Conservation (phyloP, 2,797 vertebrate genomes). For the Sebastes iracundus region DNA sequence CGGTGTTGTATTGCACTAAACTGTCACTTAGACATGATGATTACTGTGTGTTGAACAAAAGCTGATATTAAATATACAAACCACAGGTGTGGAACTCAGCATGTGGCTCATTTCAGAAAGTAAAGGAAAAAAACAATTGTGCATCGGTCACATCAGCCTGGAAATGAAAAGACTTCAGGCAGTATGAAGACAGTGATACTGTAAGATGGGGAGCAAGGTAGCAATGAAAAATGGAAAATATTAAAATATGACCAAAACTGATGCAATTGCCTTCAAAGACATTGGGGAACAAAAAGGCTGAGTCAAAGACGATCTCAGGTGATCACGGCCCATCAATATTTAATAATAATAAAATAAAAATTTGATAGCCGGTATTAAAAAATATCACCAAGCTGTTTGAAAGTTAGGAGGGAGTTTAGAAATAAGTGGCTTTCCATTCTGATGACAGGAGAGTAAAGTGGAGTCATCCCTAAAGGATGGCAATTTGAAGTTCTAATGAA, state of each 20-base stretch:
- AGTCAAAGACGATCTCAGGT: conserved; percentile 24
- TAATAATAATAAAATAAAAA: conserved; percentile 14
- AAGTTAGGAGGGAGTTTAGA: conserved; percentile 1
- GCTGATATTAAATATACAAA: not conserved
- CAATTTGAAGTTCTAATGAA: conserved; percentile 42
- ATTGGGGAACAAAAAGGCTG: not conserved
- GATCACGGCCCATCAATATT: conserved; percentile 27
- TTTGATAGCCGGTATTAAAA: conserved; percentile 30
- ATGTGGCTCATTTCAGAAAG: not conserved
- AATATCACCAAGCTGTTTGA: not conserved
- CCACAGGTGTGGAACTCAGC: not conserved
- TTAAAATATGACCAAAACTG: conserved; percentile 3
- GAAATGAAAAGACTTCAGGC: not conserved
- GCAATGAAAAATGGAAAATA: conserved; percentile 1
- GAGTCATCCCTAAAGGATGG: conserved; percentile 12
- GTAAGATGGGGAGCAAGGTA: not conserved
- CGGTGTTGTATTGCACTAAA: not conserved
- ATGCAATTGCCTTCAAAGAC: conserved; percentile 18
- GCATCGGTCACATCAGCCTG: not conserved
- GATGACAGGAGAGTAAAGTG: not conserved
- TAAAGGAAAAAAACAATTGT: not conserved
- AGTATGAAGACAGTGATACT: not conserved
- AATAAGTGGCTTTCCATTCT: conserved; percentile 14
- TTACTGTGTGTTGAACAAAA: not conserved
- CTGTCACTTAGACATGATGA: conserved; percentile 3